These are phyloP conservation scores for Orthonyx spaldingii DNA, from an alignment of 2,113 vertebrate genomes.

Conservation along the genomic window DNA sequence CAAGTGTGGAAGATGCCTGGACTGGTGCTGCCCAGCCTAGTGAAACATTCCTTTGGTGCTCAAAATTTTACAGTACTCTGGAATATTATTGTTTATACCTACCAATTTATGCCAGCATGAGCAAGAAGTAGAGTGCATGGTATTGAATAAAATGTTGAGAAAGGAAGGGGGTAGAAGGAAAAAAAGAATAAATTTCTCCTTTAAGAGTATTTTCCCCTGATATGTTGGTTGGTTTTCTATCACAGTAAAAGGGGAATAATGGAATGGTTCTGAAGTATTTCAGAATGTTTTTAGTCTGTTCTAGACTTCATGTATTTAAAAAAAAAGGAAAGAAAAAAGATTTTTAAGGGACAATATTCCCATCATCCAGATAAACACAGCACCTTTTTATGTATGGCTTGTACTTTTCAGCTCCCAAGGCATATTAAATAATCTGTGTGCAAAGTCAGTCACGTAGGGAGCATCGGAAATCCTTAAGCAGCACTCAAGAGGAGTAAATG, in stretches of 20 bases:
- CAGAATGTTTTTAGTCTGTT: neutral
- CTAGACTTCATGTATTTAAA: neutral
- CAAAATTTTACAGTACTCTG: neutral
- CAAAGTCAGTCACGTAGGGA: neutral
- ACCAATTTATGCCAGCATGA: neutral
- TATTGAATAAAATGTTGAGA: neutral
- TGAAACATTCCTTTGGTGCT: neutral
- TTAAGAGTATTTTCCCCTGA: neutral
- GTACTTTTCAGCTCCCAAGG: neutral
- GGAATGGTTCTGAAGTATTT: neutral
- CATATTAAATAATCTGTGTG: neutral
- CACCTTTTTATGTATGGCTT: neutral
- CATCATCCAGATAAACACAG: neutral
- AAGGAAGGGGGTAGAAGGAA: neutral
- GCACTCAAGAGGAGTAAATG: neutral
- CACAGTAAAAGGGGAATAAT: neutral
- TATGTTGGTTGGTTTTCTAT: neutral
- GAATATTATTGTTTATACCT: neutral
- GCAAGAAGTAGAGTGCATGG: neutral
- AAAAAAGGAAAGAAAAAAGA: neutral
- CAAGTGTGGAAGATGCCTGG: neutral
- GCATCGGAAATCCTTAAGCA: conserved; percentile 2
- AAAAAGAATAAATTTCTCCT: neutral
- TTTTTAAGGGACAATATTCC: neutral
- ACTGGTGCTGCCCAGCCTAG: neutral